Percentiles rank a stretch among this genome's conserved stretches.
Evolutionary conservation across 2,113 vertebrate species (phyloP).

Genomic region (Columbina picui): DNA sequence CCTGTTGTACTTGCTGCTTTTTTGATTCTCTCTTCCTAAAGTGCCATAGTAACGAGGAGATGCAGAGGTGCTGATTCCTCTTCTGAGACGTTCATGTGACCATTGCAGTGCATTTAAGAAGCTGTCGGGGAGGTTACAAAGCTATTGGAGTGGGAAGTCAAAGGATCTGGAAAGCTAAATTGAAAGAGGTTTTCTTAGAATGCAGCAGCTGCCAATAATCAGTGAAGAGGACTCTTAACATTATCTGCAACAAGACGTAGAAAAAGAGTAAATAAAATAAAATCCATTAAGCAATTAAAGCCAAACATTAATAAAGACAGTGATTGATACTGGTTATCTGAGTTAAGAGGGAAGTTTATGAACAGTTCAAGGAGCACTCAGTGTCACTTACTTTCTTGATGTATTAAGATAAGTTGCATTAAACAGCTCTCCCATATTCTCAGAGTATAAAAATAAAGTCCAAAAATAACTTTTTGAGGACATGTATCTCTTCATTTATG

Average conservation of each 20-base stretch:
- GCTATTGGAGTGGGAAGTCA: slow-evolving; percentile 6
- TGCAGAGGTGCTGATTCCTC: slow-evolving; percentile 41
- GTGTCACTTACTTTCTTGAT: background rate
- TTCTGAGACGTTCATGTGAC: slow-evolving; percentile 89
- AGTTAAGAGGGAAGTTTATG: background rate
- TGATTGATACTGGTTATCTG: slow-evolving; percentile 5
- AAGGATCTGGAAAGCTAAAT: background rate
- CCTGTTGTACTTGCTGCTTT: background rate
- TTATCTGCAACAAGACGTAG: slow-evolving; percentile 73
- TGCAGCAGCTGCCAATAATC: slow-evolving; percentile 45
- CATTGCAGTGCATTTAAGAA: slow-evolving; percentile 88
- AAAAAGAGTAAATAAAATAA: slow-evolving; percentile 41
- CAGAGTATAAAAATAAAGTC: background rate
- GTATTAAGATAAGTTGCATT: background rate
- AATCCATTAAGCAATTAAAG: slow-evolving; percentile 57
- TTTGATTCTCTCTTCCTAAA: slow-evolving; percentile 55
- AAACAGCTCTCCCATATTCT: background rate
- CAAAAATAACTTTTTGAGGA: background rate
- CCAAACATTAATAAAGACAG: background rate
- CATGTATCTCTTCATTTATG: background rate
- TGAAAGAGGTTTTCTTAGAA: slow-evolving; percentile 41
- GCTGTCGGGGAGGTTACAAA: background rate
- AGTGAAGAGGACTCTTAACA: slow-evolving; percentile 58
- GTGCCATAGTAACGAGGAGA: slow-evolving; percentile 35
- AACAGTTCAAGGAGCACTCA: background rate